Base-by-base conservation (phyloP, 1,140 invertebrate species). In the Tetragonula clypearis region DNA sequence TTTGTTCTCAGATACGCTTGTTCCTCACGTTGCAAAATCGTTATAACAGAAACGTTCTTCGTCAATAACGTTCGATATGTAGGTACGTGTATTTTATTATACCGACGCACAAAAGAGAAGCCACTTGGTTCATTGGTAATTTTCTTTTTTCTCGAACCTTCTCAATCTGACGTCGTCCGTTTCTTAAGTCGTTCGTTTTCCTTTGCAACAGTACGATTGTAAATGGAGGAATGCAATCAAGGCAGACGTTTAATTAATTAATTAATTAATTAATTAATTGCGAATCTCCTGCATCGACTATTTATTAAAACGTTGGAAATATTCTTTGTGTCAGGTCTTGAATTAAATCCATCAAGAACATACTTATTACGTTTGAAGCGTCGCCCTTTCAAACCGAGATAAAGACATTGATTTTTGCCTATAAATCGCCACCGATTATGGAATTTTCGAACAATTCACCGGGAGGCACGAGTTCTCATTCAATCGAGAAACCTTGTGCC, bases 381-480 rank as follows among this genome's bases (percentile, higher is more conserved):
- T 74, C 73, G 73, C 23, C 26, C 30, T 74, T 74, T 56, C 53
- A 74, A 56, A 56, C 14, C 26, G 73, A 30, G 26, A 74, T 74
- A 56, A 75, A 75, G 14, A 30, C 74, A 60, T 60, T 55, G 74
- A 76, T 76, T 60, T 76, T 76, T 76, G 11, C 21, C 74, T 30
- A 35, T 76, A 76, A 76, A 76, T 76, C 74, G 9, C 14, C 15
- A 41, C 26, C 55, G 74, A 60, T 76, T 60, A 60, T 76, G 41
- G 55, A 58, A 75, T 58, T 41, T 30, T 55, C 53, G 73, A 75
- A 75, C 73, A 75, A 75, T 58, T 58, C 12, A 21, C 19, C 4
- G 30, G 21, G 23, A 21, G 5, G 26, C 58, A n/a, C 55, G 55
- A 49, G 41, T 49, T 76, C 30, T 76, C 35, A 35, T 35, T 60